Evolutionary conservation across 1,140 invertebrate species (phyloP).

Genomic region (Drosophila baimaii): DNA sequence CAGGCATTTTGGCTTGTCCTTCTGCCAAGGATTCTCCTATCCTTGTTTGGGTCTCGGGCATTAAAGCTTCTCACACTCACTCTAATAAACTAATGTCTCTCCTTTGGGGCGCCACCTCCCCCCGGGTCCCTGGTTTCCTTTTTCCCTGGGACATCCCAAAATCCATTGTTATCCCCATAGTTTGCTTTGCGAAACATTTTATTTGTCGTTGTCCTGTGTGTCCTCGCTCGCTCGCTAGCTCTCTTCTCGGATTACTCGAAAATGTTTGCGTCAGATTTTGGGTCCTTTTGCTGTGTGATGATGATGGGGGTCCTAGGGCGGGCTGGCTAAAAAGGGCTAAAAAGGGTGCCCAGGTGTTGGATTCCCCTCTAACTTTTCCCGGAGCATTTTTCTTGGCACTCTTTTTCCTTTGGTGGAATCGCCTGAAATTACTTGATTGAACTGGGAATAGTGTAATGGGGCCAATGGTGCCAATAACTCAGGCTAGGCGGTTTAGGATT

Average conservation of each 20-base stretch:
- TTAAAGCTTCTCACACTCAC: conserved; percentile 46
- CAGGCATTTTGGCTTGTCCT: conserved; percentile 37
- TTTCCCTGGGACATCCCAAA: conserved; percentile 22
- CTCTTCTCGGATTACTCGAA: conserved; percentile 47
- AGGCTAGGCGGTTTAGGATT: background rate
- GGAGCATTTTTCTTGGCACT: conserved; percentile 33
- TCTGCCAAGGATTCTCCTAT: conserved; percentile 26
- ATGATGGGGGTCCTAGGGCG: conserved; percentile 17
- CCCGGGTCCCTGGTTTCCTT: too few species aligned
- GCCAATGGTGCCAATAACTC: conserved; percentile 34
- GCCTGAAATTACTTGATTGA: conserved; percentile 49
- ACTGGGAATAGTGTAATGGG: conserved; percentile 42
- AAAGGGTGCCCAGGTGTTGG: conserved; percentile 46
- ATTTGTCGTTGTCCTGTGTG: conserved; percentile 48
- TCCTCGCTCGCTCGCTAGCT: conserved; percentile 11
- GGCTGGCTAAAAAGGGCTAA: conserved; percentile 8
- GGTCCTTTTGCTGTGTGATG: conserved; percentile 9
- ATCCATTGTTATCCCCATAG: conserved; percentile 54
- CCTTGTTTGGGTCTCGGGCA: conserved; percentile 35
- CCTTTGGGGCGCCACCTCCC: conserved; percentile 54
- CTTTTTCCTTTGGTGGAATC: conserved; percentile 12
- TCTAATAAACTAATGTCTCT: conserved; percentile 79
- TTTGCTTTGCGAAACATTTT: conserved; percentile 53
- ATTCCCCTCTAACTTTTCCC: conserved; percentile 29
- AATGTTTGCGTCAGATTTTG: conserved; percentile 55